phyloP scores from a whole-genome alignment of 2,113 vertebrate species.

The Pseudorasbora parva region DNA sequence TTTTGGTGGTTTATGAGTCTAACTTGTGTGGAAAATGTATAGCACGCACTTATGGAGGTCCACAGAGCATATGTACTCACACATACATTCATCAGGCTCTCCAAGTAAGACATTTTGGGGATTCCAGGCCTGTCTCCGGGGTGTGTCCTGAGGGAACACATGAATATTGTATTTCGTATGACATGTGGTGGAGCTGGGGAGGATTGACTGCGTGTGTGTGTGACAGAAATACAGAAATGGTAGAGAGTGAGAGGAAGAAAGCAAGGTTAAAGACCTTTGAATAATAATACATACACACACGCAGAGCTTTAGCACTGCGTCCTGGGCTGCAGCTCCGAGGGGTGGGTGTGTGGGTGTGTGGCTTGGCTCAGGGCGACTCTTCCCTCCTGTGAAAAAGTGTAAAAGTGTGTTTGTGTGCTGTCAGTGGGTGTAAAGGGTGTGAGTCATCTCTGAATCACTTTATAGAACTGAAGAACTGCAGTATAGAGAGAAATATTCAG shows the following conservation, averaged over 20 bases:
- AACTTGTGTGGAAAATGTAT: slow-evolving; percentile 1
- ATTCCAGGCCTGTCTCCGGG: slow-evolving; percentile 37
- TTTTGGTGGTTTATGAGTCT: not conserved
- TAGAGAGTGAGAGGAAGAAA: slow-evolving; percentile 7
- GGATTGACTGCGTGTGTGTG: slow-evolving; percentile 3
- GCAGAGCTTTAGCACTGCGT: slow-evolving; percentile 30
- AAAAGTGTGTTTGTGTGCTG: slow-evolving; percentile 61
- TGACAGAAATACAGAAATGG: slow-evolving; percentile 42
- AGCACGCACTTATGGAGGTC: not conserved
- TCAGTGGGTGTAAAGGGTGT: slow-evolving; percentile 60
- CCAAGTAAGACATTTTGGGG: slow-evolving; percentile 38
- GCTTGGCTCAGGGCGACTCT: slow-evolving; percentile 50
- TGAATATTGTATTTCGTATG: slow-evolving; percentile 52
- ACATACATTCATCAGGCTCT: not conserved
- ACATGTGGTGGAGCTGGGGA: slow-evolving; percentile 27
- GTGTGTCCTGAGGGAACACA: slow-evolving; percentile 34
- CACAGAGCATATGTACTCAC: not conserved
- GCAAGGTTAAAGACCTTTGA: slow-evolving; percentile 38
- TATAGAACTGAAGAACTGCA: slow-evolving; percentile 41
- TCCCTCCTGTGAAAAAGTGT: slow-evolving; percentile 57
- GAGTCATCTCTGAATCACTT: slow-evolving; percentile 62
- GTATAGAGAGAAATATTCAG: slow-evolving; percentile 35
- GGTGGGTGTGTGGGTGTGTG: slow-evolving; percentile 55
- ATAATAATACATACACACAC: slow-evolving; percentile 45
- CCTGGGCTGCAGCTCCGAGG: slow-evolving; percentile 29